Conservation (phyloP, 2,797 vertebrate genomes). For the Tolypeutes matacus region DNA sequence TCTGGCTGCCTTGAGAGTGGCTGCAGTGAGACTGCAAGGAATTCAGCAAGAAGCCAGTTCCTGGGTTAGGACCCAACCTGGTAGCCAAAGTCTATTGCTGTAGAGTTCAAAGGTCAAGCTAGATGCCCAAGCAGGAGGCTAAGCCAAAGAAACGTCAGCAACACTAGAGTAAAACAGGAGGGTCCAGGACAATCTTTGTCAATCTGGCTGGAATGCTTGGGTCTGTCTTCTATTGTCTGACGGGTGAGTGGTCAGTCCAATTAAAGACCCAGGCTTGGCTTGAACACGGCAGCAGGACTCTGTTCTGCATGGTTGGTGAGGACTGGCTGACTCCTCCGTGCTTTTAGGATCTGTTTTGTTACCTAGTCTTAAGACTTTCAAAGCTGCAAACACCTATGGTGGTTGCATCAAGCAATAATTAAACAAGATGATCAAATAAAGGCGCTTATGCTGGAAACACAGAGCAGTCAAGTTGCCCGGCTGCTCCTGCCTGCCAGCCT, state of each 20-base stretch:
- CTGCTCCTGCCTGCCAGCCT: conserved; percentile 60
- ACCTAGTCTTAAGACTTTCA: neutral
- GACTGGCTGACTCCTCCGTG: neutral
- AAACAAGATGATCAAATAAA: conserved; percentile 49
- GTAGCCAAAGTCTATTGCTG: neutral
- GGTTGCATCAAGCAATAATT: conserved; percentile 21
- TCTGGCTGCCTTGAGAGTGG: neutral
- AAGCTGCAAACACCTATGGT: neutral
- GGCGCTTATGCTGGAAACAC: conserved; percentile 42
- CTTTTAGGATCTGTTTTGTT: conserved; percentile 21
- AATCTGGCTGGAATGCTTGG: neutral
- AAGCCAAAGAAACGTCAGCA: neutral
- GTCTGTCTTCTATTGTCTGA: neutral
- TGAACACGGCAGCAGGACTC: neutral
- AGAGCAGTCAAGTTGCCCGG: conserved; percentile 52
- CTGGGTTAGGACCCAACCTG: neutral
- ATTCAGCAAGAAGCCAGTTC: neutral
- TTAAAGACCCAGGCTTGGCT: neutral
- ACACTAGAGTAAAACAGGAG: neutral
- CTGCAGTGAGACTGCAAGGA: neutral
- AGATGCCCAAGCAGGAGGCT: neutral
- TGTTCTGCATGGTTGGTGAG: neutral
- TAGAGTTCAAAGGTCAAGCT: neutral
- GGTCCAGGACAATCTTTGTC: neutral
- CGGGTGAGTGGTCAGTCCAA: neutral